Base-by-base conservation (phyloP, 35 echinoderm and acorn worm genomes). In the Apostichopus californicus region DNA sequence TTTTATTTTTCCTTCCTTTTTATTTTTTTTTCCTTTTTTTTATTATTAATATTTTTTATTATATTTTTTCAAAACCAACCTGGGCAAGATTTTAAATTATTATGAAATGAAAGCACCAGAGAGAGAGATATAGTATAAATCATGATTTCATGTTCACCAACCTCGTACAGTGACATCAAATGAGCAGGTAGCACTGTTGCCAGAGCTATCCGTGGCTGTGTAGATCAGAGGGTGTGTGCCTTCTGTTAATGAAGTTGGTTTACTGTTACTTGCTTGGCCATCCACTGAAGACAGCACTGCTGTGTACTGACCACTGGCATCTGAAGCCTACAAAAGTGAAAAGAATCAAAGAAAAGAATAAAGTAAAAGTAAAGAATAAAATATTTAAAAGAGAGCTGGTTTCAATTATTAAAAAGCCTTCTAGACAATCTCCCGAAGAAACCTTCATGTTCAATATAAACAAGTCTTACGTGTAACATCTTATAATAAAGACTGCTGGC, bases 181-280 rank as follows among this genome's bases (percentile, higher is more conserved):
- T 10, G 77, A 90, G 60, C 93, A 94, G 20, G 87, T 20, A 5
- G 87, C 93, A 83, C 25, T 65, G 53, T 94, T 94, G 21, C 93
- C 93, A 9, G 93, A 80, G 34, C 87, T 90, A 53, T 94, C 93
- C 11, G 9, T 80, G 17, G 87, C 93, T 7, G 28, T 73, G 63
- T 94, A 94, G 8, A 25, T 22, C 58, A 94, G 34, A 64, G 88
- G 9, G 58, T 94, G 88, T 14, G 21, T 64, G 6, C 93, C 93
- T 26, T 84, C 93, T 1, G 26, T 17, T 73, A 84, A 57, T 10
- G 28, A 77, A 25, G 52, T 9, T 12, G 88, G 88, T 77, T 71
- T 55, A 22, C 66, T 28, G 24, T 54, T 46, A 24, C 1, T 21
- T 53, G 66, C 13, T 13, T 56, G 12, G 13, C 70, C 88, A 8